Conservation (phyloP, 2,113 vertebrate genomes). For the Dicrurus megarhynchus region DNA sequence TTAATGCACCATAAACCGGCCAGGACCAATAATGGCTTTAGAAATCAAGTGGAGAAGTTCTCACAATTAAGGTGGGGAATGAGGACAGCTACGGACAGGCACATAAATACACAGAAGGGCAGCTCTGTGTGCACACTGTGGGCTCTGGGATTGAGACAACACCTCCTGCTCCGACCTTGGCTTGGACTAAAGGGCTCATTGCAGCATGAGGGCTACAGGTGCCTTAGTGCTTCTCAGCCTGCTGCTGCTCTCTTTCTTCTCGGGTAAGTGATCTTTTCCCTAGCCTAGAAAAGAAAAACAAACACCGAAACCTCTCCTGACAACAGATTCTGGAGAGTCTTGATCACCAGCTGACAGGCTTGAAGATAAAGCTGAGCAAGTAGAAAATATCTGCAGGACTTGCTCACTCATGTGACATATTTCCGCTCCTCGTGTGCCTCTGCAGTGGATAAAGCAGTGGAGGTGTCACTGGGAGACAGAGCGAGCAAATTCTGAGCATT, state of each 20-base stretch:
- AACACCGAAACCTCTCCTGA: not conserved
- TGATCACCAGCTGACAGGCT: not conserved
- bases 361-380: constrained; percentile 45
- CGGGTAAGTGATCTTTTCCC: constrained; percentile 65
- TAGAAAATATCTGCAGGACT: not conserved
- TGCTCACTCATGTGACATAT: not conserved
- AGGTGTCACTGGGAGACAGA: constrained; percentile 14
- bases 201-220: constrained; percentile 69
- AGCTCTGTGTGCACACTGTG: constrained; percentile 20
- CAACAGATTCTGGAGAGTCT: not conserved
- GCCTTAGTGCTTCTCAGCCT: constrained; percentile 70
- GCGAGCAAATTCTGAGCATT: not conserved
- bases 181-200: constrained; percentile 37
- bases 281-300: not conserved
- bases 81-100: not conserved
- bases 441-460: not conserved
- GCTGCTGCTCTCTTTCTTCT: constrained; percentile 67
- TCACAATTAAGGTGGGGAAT: constrained; percentile 76
- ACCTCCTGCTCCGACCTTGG: not conserved
- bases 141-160: not conserved
- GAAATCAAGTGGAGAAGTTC: constrained; percentile 54
- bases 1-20: constrained; percentile 59
- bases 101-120: constrained; percentile 48
- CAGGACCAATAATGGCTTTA: constrained; percentile 50
- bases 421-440: not conserved